phyloP scores from a whole-genome alignment of 2,797 vertebrate genomes.

The Cuculus canorus region DNA sequence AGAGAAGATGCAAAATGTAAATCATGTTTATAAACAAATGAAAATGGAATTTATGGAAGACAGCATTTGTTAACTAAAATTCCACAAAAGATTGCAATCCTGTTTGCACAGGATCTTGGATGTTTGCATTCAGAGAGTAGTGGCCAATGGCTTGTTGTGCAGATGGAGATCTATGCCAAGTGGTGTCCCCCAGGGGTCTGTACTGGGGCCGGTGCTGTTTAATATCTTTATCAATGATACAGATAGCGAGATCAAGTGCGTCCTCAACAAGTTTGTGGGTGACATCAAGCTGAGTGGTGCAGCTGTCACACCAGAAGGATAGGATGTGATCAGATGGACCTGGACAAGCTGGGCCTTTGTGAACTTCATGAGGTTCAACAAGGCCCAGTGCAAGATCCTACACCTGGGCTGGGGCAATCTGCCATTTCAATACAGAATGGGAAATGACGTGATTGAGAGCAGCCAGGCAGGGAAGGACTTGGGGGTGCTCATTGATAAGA shows the following conservation, averaged over 20 bases:
- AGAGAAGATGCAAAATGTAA: neutral
- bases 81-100: too few species aligned
- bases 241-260: neutral
- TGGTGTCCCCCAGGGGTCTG: neutral
- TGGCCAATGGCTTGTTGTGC: neutral
- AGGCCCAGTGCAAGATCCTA: neutral
- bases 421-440: too few species aligned
- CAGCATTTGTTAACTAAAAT: too few species aligned
- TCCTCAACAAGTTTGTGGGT: neutral
- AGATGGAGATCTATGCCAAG: neutral
- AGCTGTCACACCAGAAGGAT: neutral
- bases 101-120: too few species aligned
- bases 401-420: fast-evolving
- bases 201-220: neutral
- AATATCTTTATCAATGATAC: neutral
- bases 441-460: too few species aligned
- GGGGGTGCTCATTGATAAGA: too few species aligned
- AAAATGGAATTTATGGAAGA: neutral
- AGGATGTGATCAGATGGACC: neutral
- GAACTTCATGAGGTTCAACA: neutral
- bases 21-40: neutral
- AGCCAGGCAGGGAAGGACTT: too few species aligned
- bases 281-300: neutral
- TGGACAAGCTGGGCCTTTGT: too few species aligned
- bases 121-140: too few species aligned